Evolutionary conservation across 1,140 invertebrate species (phyloP).

Genomic region (Drosophila prosaltans): DNA sequence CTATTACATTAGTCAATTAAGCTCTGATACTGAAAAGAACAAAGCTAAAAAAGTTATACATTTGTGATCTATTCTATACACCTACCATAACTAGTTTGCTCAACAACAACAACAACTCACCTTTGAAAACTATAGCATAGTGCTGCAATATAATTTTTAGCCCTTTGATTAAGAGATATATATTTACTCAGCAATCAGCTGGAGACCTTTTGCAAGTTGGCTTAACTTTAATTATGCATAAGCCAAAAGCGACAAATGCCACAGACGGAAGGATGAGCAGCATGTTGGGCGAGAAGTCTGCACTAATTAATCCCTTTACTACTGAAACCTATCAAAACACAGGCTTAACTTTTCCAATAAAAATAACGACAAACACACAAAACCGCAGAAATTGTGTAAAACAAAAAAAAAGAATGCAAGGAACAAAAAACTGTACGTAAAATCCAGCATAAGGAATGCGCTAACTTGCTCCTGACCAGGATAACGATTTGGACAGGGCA

Average conservation of each 20-base stretch:
- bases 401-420: conserved; percentile 56
- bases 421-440: conserved; percentile 29
- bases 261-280: conserved; percentile 41
- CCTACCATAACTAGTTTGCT: no score
- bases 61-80: no score
- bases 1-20: no score
- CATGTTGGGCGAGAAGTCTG: conserved; percentile 65
- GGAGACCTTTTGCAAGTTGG: conserved; percentile 49
- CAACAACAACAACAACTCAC: no score
- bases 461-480: conserved; percentile 68
- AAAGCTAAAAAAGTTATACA: no score
- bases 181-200: background rate
- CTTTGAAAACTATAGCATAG: no score
- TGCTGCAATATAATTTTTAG: background rate
- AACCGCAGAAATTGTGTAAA: conserved; percentile 41
- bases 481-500: conserved; percentile 26
- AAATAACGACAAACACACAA: conserved; percentile 72
- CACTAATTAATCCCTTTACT: conserved; percentile 82
- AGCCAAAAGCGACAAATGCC: conserved; percentile 55
- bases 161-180: background rate
- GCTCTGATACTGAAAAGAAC: no score
- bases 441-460: conserved; percentile 54
- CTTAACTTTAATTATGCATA: conserved; percentile 76
- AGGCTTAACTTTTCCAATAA: conserved; percentile 82
- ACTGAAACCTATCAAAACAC: conserved; percentile 82